These are phyloP conservation scores for Glyptemys insculpta DNA, from an alignment of 2,797 vertebrate species.

Conservation along the genomic window DNA sequence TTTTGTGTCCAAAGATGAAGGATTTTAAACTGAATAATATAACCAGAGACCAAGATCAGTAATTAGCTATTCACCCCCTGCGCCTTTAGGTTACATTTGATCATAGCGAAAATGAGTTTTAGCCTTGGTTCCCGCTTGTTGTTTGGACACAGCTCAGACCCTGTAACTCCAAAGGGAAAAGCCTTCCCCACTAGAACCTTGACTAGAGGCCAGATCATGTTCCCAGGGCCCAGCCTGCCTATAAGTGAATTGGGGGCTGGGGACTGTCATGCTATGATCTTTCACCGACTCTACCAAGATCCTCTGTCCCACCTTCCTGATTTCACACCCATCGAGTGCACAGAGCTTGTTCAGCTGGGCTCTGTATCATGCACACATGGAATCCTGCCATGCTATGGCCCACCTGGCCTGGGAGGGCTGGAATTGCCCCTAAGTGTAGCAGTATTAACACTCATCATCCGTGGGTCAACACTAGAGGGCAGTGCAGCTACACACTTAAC, in stretches of 20 bases:
- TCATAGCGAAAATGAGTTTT: not conserved
- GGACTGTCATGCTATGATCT: not conserved
- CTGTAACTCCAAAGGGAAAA: not conserved
- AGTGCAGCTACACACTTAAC: slow-evolving; percentile 46
- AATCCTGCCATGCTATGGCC: not conserved
- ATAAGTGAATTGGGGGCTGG: not conserved
- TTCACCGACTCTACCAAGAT: not conserved
- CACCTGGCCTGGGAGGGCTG: not conserved
- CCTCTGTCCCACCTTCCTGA: not conserved
- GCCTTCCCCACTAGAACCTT: rapidly evolving
- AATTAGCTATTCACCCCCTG: not conserved
- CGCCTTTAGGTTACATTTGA: not conserved
- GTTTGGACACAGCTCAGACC: not conserved
- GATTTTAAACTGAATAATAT: slow-evolving; percentile 11
- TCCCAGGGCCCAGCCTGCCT: not conserved
- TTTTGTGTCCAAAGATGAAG: not conserved
- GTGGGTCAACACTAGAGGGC: slow-evolving; percentile 73
- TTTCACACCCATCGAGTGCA: rapidly evolving
- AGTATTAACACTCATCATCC: not conserved
- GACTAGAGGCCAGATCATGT: not conserved
- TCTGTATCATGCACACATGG: rapidly evolving
- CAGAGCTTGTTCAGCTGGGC: not conserved
- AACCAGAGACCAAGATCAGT: not conserved
- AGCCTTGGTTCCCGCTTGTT: not conserved
- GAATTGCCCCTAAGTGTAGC: rapidly evolving